phyloP scores from a whole-genome alignment of 2,888 invertebrate species.

The Caenorhabditis sinica region DNA sequence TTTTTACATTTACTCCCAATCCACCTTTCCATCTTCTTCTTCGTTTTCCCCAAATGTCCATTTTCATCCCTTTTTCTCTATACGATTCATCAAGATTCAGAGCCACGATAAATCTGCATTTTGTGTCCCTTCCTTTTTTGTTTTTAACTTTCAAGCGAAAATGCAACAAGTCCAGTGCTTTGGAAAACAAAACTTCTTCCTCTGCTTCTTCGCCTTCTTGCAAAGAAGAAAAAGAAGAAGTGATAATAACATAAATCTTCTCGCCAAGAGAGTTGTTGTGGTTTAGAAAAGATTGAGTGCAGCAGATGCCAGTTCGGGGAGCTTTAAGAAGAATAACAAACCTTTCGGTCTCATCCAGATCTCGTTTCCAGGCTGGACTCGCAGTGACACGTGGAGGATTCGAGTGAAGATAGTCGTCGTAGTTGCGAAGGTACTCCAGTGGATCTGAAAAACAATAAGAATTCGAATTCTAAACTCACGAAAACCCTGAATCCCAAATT shows the following conservation, averaged over 20 bases:
- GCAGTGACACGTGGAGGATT: constrained; percentile 53
- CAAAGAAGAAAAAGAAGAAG: not conserved
- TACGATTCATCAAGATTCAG: constrained; percentile 57
- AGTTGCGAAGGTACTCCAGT: constrained; percentile 25
- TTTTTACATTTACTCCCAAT: constrained; percentile 32
- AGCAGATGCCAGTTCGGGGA: not conserved
- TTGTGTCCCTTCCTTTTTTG: constrained; percentile 15
- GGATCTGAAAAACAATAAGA: constrained; percentile 31
- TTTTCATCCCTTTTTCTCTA: not conserved
- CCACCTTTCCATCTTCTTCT: constrained; percentile 52
- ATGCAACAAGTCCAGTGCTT: constrained; percentile 38
- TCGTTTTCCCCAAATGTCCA: constrained; percentile 13
- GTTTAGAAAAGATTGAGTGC: constrained; percentile 17
- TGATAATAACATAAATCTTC: constrained; percentile 54
- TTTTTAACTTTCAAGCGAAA: not conserved
- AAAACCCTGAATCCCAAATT: too few relatives aligned
- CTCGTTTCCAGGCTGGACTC: constrained; percentile 48
- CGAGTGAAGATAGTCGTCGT: constrained; percentile 39
- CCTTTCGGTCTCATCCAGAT: constrained; percentile 54
- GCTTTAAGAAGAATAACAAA: constrained; percentile 37
- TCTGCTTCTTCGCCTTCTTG: not conserved
- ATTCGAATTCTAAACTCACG: not conserved
- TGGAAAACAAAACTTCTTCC: constrained; percentile 19
- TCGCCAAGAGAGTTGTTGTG: constrained; percentile 8
- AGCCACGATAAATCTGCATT: constrained; percentile 54